Percentiles rank a stretch among this genome's conserved stretches.
Conservation (phyloP, 1,140 invertebrate genomes). For the Bombus huntii region DNA sequence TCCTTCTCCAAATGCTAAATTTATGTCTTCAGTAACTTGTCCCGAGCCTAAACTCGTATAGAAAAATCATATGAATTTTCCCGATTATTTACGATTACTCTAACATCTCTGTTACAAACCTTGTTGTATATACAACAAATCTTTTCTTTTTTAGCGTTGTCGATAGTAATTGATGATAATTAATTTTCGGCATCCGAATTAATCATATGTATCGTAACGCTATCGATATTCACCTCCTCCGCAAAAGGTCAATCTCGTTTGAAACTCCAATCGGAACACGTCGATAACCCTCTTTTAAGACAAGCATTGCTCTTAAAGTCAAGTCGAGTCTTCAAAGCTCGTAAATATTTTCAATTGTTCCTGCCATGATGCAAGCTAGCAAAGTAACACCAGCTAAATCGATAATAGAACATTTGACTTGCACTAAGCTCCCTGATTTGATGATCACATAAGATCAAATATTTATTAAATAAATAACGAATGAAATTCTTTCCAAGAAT, state of each 20-base stretch:
- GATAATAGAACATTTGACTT: neutral
- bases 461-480: neutral
- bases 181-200: neutral
- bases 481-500: neutral
- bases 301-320: neutral
- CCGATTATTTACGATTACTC: too few relatives aligned
- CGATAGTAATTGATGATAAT: neutral
- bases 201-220: slow-evolving; percentile 3
- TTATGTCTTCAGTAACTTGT: too few relatives aligned
- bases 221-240: neutral
- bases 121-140: too few relatives aligned
- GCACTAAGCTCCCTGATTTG: neutral
- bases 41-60: too few relatives aligned
- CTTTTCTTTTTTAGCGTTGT: too few relatives aligned
- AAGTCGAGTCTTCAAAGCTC: neutral
- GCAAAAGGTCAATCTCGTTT: neutral
- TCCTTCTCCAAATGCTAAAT: too few relatives aligned
- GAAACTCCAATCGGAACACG: neutral
- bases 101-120: too few relatives aligned
- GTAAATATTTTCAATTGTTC: slow-evolving; percentile 6
- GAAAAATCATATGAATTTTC: too few relatives aligned
- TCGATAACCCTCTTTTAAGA: slow-evolving; percentile 5
- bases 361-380: neutral
- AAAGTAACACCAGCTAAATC: neutral
- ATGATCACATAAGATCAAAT: neutral